These are phyloP conservation scores for Thomomys bottae DNA, from an alignment of 2,113 vertebrate species.

Conservation along the genomic window DNA sequence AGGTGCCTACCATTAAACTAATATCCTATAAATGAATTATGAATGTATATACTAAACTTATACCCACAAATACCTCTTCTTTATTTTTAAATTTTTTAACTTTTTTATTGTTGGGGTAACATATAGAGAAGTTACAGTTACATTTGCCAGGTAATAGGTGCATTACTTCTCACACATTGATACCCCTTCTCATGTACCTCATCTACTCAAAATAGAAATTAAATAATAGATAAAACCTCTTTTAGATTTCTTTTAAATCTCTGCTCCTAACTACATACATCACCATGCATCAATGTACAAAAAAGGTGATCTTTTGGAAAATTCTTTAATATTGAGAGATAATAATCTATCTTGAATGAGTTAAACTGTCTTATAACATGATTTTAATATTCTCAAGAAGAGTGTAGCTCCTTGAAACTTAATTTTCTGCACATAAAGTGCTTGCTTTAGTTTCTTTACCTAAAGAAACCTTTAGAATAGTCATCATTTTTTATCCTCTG, in stretches of 20 bases:
- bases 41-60: conserved; percentile 18
- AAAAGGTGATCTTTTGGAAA: neutral
- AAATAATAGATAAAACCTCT: neutral
- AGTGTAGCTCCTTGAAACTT: conserved; percentile 61
- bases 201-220: neutral
- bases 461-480: conserved; percentile 65
- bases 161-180: too few species aligned
- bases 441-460: conserved; percentile 61
- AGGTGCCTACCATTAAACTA: neutral
- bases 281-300: neutral
- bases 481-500: conserved; percentile 62
- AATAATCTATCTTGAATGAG: conserved; percentile 62
- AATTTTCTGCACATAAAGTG: conserved; percentile 57
- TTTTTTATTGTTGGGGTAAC: too few species aligned
- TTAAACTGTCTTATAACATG: conserved; percentile 13
- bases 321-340: conserved; percentile 47
- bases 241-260: conserved; percentile 8
- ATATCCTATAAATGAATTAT: neutral
- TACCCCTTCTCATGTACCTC: too few species aligned
- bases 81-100: too few species aligned
- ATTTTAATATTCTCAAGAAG: conserved; percentile 19
- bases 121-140: too few species aligned
- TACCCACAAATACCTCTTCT: neutral
- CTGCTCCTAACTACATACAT: neutral
- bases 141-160: too few species aligned